A percentile compares a stretch with the other conserved stretches of the same genome.
These are phyloP conservation scores for Eilema depressum DNA, from an alignment of 2,888 invertebrate genomes.

Conservation along the genomic window DNA sequence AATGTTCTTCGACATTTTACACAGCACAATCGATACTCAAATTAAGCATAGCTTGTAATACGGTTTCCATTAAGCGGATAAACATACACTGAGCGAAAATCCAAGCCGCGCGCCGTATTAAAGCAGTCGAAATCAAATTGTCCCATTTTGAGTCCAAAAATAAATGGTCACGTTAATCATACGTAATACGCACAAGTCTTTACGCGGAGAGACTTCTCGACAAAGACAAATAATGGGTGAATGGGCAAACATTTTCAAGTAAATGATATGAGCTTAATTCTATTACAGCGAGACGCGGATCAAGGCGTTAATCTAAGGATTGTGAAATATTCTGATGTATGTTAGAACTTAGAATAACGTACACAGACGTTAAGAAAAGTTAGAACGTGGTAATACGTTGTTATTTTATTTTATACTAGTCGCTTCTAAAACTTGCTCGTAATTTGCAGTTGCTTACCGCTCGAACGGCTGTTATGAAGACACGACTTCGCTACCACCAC, in stretches of 20 bases:
- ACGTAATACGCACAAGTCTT: neutral
- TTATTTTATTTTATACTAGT: neutral
- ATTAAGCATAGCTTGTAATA: too few species aligned
- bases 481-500: too few species aligned
- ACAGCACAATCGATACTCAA: too few species aligned
- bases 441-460: too few species aligned
- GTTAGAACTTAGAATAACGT: constrained; percentile 3
- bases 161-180: neutral
- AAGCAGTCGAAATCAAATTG: neutral
- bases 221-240: constrained; percentile 20
- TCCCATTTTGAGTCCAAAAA: neutral
- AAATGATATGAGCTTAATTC: constrained; percentile 22
- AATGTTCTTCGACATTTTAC: too few species aligned
- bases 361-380: neutral
- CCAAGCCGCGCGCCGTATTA: too few species aligned
- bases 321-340: constrained; percentile 6
- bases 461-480: too few species aligned
- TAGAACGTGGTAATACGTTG: neutral
- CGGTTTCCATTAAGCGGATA: too few species aligned
- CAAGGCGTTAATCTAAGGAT: constrained; percentile 6
- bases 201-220: constrained; percentile 13
- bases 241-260: constrained; percentile 18
- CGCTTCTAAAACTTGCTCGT: too few species aligned
- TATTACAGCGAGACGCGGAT: constrained; percentile 16
- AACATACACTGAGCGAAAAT: neutral